These are phyloP conservation scores for Lagopus muta DNA, from an alignment of 2,113 vertebrate genomes.

Conservation along the genomic window DNA sequence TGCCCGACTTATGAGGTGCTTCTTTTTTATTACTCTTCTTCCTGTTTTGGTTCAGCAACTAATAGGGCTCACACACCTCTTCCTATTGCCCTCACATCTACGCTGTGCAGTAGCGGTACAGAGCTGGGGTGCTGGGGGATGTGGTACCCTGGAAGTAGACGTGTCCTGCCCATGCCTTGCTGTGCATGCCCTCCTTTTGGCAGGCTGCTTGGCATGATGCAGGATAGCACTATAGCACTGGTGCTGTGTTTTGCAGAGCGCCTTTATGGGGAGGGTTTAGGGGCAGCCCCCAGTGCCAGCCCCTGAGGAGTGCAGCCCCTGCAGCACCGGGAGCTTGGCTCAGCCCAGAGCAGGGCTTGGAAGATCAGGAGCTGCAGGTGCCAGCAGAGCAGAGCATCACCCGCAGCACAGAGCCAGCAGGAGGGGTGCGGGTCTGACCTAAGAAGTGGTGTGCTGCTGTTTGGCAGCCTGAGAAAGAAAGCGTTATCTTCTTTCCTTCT, in stretches of 20 bases:
- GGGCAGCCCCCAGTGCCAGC: background rate
- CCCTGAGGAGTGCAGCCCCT: background rate
- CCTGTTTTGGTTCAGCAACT: slow-evolving; percentile 27
- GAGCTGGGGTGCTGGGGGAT: background rate
- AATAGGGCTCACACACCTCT: background rate
- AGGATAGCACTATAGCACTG: fast-evolving
- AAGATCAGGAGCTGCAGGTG: background rate
- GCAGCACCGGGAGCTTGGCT: background rate
- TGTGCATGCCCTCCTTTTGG: background rate
- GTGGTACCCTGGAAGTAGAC: background rate
- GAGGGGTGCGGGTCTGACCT: background rate
- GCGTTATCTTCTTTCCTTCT: background rate
- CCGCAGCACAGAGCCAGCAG: background rate
- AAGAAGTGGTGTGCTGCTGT: background rate
- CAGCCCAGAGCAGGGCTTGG: background rate
- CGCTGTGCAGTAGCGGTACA: background rate
- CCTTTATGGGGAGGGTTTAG: background rate
- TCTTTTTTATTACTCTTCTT: slow-evolving; percentile 38
- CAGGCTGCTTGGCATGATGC: background rate
- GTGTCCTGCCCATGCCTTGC: background rate
- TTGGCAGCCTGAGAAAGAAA: background rate
- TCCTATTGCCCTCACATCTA: background rate
- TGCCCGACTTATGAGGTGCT: background rate
- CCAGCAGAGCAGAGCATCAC: background rate
- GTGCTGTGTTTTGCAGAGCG: background rate